A percentile compares a stretch with the other conserved stretches of the same genome.
phyloP scores from a whole-genome alignment of 2,888 invertebrate species.

The Fissipunctia ypsillon region DNA sequence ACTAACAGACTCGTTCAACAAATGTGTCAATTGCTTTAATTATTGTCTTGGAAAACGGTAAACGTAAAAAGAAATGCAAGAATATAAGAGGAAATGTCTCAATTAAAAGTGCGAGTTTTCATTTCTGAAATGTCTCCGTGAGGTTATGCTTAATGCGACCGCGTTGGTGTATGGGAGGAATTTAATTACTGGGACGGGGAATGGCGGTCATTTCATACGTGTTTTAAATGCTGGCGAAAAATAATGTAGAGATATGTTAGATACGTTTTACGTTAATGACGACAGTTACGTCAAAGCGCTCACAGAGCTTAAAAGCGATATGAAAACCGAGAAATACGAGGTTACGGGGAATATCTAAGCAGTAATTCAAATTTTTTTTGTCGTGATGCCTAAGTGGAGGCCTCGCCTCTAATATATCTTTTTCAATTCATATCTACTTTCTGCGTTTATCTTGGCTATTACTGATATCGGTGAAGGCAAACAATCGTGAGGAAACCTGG shows the following conservation, averaged over 20 bases:
- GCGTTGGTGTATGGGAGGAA: slow-evolving; percentile 41
- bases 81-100: slow-evolving; percentile 45
- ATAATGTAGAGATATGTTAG: slow-evolving; percentile 21
- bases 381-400: too few species aligned
- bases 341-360: not conserved
- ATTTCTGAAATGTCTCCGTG: slow-evolving; percentile 52
- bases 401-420: too few species aligned
- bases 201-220: slow-evolving; percentile 32
- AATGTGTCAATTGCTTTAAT: slow-evolving; percentile 63
- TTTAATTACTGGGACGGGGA: slow-evolving; percentile 53
- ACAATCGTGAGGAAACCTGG: too few species aligned
- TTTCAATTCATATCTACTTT: too few species aligned
- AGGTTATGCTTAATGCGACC: slow-evolving; percentile 32
- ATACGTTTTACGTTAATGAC: slow-evolving; percentile 38
- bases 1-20: slow-evolving; percentile 42
- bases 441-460: too few species aligned
- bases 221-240: slow-evolving; percentile 47
- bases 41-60: slow-evolving; percentile 41
- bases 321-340: slow-evolving; percentile 4
- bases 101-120: slow-evolving; percentile 55
- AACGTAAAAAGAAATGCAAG: slow-evolving; percentile 43
- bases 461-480: too few species aligned
- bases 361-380: too few species aligned
- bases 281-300: slow-evolving; percentile 25
- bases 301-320: not conserved